Conservation (phyloP, 2,888 invertebrate genomes). For the Tetragonula carbonaria region DNA sequence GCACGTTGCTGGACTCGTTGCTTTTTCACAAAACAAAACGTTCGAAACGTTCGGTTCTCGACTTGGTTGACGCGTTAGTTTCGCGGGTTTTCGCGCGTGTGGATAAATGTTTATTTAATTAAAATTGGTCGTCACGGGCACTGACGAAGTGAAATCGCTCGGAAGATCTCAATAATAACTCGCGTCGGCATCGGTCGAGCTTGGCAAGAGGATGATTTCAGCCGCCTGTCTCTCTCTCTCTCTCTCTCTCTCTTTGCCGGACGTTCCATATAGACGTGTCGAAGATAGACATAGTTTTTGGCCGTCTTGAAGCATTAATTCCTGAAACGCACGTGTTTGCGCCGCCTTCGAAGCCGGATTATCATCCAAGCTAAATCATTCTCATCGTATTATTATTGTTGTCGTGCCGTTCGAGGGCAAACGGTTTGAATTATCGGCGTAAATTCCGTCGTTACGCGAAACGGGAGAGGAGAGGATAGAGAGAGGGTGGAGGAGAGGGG, state of each 20-base stretch:
- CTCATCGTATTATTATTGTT: slow-evolving; percentile 54
- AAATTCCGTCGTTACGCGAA: slow-evolving; percentile 30
- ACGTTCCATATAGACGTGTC: slow-evolving; percentile 60
- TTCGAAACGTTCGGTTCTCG: neutral
- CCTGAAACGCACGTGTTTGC: slow-evolving; percentile 48
- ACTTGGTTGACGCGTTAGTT: neutral
- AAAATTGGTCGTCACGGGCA: slow-evolving; percentile 16
- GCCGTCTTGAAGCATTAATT: slow-evolving; percentile 65
- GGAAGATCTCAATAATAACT: slow-evolving; percentile 59
- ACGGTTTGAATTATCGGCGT: slow-evolving; percentile 53
- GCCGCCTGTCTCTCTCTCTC: slow-evolving; percentile 43
- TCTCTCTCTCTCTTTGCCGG: slow-evolving; percentile 25
- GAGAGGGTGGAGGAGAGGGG: too few relatives aligned
- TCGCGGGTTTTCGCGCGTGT: neutral
- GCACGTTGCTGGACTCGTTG: neutral
- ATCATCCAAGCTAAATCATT: slow-evolving; percentile 44
- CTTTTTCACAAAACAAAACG: too few relatives aligned
- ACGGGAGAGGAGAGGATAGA: neutral
- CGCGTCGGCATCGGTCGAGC: slow-evolving; percentile 33
- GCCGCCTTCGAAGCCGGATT: slow-evolving; percentile 18
- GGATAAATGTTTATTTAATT: slow-evolving; percentile 58
- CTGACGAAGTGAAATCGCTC: slow-evolving; percentile 21
- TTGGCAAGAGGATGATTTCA: slow-evolving; percentile 67
- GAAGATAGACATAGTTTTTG: slow-evolving; percentile 69
- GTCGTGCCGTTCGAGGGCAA: slow-evolving; percentile 26